Percentiles rank a stretch among this genome's conserved stretches.
phyloP scores from a whole-genome alignment of 2,888 invertebrate species.

The Caenorhabditis zanzibari region DNA sequence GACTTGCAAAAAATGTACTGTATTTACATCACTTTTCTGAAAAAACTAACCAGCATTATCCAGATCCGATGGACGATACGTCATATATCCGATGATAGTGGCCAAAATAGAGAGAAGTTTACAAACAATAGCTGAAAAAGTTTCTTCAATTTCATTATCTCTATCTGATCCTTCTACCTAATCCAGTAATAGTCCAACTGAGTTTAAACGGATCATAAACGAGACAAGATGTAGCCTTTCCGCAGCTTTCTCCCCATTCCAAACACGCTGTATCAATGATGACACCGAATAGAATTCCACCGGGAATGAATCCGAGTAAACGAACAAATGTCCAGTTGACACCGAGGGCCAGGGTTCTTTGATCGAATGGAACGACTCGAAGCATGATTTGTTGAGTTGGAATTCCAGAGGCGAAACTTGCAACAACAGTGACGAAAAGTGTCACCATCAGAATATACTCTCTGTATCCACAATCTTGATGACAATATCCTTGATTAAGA shows the following conservation, averaged over 20 bases:
- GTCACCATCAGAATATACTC: conserved; percentile 79
- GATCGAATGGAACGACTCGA: conserved; percentile 83
- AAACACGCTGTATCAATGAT: conserved; percentile 82
- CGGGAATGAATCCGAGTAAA: conserved; percentile 81
- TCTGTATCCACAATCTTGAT: conserved; percentile 77
- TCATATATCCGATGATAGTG: conserved; percentile 82
- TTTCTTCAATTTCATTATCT: not conserved
- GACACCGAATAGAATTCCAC: conserved; percentile 82
- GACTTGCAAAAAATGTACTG: too few species aligned
- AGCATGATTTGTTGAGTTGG: conserved; percentile 83
- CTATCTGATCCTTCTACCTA: conserved; percentile 68
- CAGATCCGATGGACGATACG: conserved; percentile 79
- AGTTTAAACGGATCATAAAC: conserved; percentile 81
- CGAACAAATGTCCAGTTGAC: conserved; percentile 83
- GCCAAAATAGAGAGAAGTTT: conserved; percentile 82
- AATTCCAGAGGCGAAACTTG: conserved; percentile 82
- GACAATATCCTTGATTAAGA: conserved; percentile 60
- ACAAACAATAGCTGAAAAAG: conserved; percentile 81
- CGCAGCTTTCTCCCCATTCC: conserved; percentile 81
- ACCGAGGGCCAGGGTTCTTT: conserved; percentile 82
- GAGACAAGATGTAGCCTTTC: conserved; percentile 73
- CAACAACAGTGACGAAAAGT: conserved; percentile 81
- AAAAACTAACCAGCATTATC: conserved; percentile 73
- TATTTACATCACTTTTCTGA: too few species aligned
- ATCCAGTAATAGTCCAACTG: conserved; percentile 81